These are phyloP conservation scores for Sturnus vulgaris DNA, from an alignment of 2,113 vertebrate genomes.

Conservation along the genomic window DNA sequence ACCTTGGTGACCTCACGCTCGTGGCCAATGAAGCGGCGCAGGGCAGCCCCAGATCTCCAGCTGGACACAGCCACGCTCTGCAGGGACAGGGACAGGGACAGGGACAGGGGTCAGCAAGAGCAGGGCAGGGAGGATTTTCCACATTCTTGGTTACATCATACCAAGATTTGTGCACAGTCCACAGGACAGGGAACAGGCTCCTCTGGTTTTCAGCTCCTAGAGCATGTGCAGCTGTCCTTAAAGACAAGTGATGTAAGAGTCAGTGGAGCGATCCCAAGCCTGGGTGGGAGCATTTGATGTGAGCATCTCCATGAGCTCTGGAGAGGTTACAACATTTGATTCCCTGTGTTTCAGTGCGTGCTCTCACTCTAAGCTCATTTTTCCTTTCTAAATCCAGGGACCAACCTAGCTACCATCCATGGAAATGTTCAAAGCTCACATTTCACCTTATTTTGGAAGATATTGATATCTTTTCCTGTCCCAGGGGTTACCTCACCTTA, in stretches of 20 bases:
- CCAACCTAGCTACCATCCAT: rapidly evolving
- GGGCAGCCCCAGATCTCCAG: constrained; percentile 84
- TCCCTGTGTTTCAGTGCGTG: not conserved
- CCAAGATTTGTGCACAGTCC: not conserved
- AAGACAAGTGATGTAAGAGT: not conserved
- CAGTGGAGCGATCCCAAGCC: not conserved
- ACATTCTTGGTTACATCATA: rapidly evolving
- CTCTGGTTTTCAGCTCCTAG: not conserved
- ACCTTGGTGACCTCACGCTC: constrained; percentile 94
- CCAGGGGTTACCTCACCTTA: constrained; percentile 72
- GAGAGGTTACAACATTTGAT: not conserved
- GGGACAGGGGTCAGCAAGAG: not conserved
- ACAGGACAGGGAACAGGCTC: not conserved
- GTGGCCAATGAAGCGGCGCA: constrained; percentile 84
- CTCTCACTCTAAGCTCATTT: not conserved
- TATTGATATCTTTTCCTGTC: not conserved
- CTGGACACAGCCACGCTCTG: constrained; percentile 88
- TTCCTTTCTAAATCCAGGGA: not conserved
- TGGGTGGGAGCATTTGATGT: not conserved
- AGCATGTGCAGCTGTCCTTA: not conserved
- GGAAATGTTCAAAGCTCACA: not conserved
- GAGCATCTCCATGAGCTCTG: not conserved
- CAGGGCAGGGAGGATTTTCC: not conserved
- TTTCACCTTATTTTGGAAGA: not conserved
- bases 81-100: not conserved